Evolutionary conservation across 2,888 invertebrate species (phyloP), one percentile per base, ranked within the genome.

Genomic region (Eupelmus urozonus): DNA sequence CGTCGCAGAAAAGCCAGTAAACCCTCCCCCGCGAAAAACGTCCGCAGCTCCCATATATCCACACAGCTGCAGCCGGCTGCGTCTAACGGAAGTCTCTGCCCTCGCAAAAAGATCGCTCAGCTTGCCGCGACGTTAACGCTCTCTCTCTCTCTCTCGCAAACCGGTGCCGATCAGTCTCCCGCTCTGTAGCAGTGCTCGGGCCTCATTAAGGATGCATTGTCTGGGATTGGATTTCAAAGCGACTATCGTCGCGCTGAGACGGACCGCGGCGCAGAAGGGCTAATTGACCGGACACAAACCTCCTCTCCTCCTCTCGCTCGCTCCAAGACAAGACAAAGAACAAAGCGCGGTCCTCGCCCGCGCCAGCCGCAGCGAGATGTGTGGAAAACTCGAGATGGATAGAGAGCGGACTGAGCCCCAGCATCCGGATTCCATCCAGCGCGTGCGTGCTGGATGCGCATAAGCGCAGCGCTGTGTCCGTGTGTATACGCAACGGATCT

Each of bases 261-360:
- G 25, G 25, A 13, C 1, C 25, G 11, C 1, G 3, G 63, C 7
- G 25, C 57, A 13, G n/a, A 20, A 29, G 79, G 73, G 80, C 81
- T 81, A 82, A 81, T 81, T 80, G 80, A 81, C 81, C 80, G 79
- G 79, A 80, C 81, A 80, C 81, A 78, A 81, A 81, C 77, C 81
- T 81, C 76, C 80, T 81, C 77, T 59, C 49, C 9, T 23, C 9
- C 34, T 63, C 45, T 42, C 45, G 29, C 18, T 20, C 20, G 27
- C 60, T 49, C 9, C 34, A 25, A 60, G 81, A 81, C 80, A 82
- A 81, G 81, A 80, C 77, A 82, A 81, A 82, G 79, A 79, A 73
- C 73, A 80, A 79, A 29, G 57, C 27, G 16, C 3, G 29, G 29
- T n/a, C n/a, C n/a, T n/a, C n/a, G n/a, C n/a, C n/a, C n/a, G n/a